phyloP scores from a whole-genome alignment of 30 jellyfish, hydroid and myxozoan genomes.

The Cassiopea andromeda region DNA sequence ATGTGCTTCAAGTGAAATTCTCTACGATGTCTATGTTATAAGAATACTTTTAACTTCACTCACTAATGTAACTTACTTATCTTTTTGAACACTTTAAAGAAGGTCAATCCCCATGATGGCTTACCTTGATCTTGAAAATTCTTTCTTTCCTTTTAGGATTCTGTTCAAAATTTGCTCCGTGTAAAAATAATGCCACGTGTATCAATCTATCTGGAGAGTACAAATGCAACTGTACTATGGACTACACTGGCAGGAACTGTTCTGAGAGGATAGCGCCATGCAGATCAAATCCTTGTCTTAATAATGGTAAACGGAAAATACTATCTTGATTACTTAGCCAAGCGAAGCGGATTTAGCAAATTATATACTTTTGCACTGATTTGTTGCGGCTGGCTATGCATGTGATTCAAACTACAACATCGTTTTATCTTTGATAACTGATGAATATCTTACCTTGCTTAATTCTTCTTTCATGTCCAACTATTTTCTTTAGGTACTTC shows the following conservation, averaged over 20 bases:
- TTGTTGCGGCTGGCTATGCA: too few species aligned
- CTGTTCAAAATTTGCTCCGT: constrained; percentile 31
- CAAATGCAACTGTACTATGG: constrained; percentile 55
- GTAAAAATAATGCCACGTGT: constrained; percentile 78
- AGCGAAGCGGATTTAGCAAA: background rate
- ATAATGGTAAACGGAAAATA: constrained; percentile 51
- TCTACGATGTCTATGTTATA: too few species aligned
- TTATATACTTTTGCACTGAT: background rate
- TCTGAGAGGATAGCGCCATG: constrained; percentile 69
- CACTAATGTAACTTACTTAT: too few species aligned
- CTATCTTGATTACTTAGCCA: background rate
- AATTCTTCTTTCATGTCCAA: background rate
- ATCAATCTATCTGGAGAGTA: constrained; percentile 33
- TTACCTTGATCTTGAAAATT: too few species aligned
- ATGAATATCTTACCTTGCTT: too few species aligned
- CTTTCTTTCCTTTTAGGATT: background rate
- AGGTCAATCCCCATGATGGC: background rate
- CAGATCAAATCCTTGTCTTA: constrained; percentile 76
- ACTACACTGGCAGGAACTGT: constrained; percentile 72
- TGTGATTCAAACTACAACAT: too few species aligned
- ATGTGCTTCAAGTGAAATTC: too few species aligned
- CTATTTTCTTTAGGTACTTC: background rate
- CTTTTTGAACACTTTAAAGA: background rate
- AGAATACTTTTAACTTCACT: too few species aligned
- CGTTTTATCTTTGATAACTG: background rate